Evolutionary conservation across 2,888 invertebrate species (phyloP), one percentile per base, ranked within the genome.

Genomic region (Zygogramma bicolorata): DNA sequence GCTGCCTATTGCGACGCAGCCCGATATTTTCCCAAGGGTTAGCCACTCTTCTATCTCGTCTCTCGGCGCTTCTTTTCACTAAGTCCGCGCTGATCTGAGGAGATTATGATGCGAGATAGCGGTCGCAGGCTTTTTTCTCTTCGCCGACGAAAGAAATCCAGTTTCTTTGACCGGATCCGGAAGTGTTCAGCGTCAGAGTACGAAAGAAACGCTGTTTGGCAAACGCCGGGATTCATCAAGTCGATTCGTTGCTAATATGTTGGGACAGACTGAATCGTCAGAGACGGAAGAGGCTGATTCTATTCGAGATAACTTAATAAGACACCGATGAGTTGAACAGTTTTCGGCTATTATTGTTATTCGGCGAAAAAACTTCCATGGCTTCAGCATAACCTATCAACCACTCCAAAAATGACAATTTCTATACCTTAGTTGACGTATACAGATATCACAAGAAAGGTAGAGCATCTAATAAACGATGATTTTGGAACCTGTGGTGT

Each of bases 31-130:
- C 22, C 53, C 53, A 27, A 53, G 49, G 49, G 22, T 25, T 49
- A 27, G 53, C 22, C 53, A 53, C 53, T 53, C 53, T 53, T 53
- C 53, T 53, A 53, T 53, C 27, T 53, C 27, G 27, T 27, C 53
- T 53, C 49, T 63, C 46, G 29, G 38, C 63, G 63, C 63, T 63
- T 63, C 62, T 62, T 63, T 63, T 46, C 63, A 46, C 63, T 63
- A 63, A 63, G 63, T 63, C 63, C 27, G 29, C 13, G 63, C 29
- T 63, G 46, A 63, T 63, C 63, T 46, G 53, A 7, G 15, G 46
- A 46, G 63, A 63, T 63, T 63, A 63, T 63, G 63, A 63, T 63
- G 49, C 29, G 29, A 46, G 63, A 63, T 63, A 63, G 63, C 46
- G 46, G 63, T 31, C 20, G 25, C 42, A 8, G 46, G 63, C 46